Evolutionary conservation across 1,140 invertebrate species (phyloP), one percentile per base, ranked within the genome.

Genomic region (Drosophila hydei): DNA sequence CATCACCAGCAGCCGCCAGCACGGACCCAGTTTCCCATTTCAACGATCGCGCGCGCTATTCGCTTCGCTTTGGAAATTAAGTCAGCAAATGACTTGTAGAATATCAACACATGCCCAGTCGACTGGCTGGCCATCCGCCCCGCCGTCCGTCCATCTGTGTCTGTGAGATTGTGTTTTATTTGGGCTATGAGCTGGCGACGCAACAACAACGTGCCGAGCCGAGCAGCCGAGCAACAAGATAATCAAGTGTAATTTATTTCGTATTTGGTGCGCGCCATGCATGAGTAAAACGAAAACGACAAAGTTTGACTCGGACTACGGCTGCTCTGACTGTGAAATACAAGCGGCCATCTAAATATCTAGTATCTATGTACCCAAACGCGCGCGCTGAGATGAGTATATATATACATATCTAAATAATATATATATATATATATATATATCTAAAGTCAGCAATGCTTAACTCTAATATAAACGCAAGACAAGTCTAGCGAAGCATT

Each of bases 181-280:
- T 75, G 38, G 59, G 68, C 75, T 75, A 72, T 79, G 60, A 71
- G 65, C 77, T 55, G 76, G 76, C 77, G 72, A 67, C 64, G 73
- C 74, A 67, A 58, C 67, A 68, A 64, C 54, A 42, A 42, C 19
- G n/a, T 72, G 67, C 65, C 63, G 68, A 61, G n/a, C n/a, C n/a
- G n/a, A 63, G 51, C 65, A 75, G 72, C 43, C 72, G 76, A 62
- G 79, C 81, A 87, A 87, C 83, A 87, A 89, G 84, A 89, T 87
- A 90, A 90, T 90, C 89, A 90, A 90, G 78, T 89, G 75, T 90
- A 90, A 90, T 90, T 90, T 90, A 90, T 90, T 90, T 90, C 80
- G 80, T 84, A 90, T 90, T 90, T 88, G 72, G 69, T 83, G 75
- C 72, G 62, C 84, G 79, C 79, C 72, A 87, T 87, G 83, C 83